phyloP scores from a whole-genome alignment of 92 coral and sea anemone genomes.

The Zoanthus sansibaricus region DNA sequence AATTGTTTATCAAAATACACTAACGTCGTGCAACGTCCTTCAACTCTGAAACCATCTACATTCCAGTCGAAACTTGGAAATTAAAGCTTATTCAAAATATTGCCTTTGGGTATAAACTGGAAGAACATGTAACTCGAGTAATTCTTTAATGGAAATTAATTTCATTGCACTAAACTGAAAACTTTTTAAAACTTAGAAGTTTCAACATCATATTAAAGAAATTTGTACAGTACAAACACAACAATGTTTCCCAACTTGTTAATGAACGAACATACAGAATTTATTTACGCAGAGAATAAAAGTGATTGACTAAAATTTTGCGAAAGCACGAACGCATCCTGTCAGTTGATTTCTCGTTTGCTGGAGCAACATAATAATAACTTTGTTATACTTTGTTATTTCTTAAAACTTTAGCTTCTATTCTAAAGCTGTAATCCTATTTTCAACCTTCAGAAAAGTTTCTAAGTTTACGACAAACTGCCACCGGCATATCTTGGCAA shows the following conservation, averaged over 20 bases:
- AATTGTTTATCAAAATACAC: not conserved
- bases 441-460: not conserved
- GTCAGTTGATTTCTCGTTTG: too few species aligned
- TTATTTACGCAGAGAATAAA: too few species aligned
- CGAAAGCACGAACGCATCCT: too few species aligned
- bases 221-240: too few species aligned
- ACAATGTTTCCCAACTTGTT: too few species aligned
- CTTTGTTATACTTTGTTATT: not conserved
- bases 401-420: not conserved
- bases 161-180: too few species aligned
- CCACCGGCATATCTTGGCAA: slow-evolving; percentile 14
- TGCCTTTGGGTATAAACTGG: not conserved
- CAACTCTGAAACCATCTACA: not conserved
- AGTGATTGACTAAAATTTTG: too few species aligned
- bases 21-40: not conserved
- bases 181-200: too few species aligned
- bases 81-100: not conserved
- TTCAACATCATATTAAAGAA: too few species aligned
- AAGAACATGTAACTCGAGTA: not conserved
- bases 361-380: too few species aligned
- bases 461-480: not conserved
- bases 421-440: not conserved
- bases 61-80: not conserved
- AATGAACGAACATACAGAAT: too few species aligned
- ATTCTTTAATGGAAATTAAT: too few species aligned